phyloP scores from a whole-genome alignment of 2,113 vertebrate species.

The Paramormyrops kingsleyae region DNA sequence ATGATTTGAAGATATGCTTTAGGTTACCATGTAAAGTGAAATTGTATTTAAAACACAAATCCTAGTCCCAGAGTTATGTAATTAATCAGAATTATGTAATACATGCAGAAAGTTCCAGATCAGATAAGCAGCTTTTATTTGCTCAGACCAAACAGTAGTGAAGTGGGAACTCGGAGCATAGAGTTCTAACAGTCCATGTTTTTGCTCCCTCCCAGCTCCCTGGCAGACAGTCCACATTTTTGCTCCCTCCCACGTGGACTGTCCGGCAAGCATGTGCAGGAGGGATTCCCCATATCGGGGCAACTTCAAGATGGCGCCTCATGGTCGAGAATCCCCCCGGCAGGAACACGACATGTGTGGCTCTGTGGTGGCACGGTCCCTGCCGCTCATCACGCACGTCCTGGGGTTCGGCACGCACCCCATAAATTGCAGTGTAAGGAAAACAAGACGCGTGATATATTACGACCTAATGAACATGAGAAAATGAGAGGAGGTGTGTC shows the following conservation, averaged over 20 bases:
- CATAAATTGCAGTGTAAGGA: constrained; percentile 54
- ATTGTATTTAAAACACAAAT: not conserved
- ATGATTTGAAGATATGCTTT: not conserved
- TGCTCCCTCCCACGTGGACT: not conserved
- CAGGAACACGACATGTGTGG: constrained; percentile 30
- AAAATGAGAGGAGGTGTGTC: constrained; percentile 21
- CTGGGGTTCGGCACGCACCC: constrained; percentile 56
- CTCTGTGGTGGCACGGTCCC: constrained; percentile 37
- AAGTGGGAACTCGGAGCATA: constrained; percentile 32
- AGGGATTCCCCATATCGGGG: not conserved
- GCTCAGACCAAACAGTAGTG: not conserved
- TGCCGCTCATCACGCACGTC: constrained; percentile 43
- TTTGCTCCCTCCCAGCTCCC: not conserved
- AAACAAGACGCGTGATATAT: constrained; percentile 53
- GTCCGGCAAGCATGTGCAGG: not conserved
- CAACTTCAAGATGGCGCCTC: constrained; percentile 12
- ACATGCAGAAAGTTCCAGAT: not conserved
- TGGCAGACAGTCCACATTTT: not conserved
- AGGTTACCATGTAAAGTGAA: not conserved
- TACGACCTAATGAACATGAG: constrained; percentile 50
- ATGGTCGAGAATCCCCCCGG: constrained; percentile 15
- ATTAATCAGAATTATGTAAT: constrained; percentile 6
- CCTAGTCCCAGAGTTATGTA: not conserved
- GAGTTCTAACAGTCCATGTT: constrained; percentile 24
- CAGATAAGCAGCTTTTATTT: not conserved